Evolutionary conservation across 2,113 vertebrate genomes (phyloP), one percentile per base, ranked within the genome.

Genomic region (Redunca redunca): DNA sequence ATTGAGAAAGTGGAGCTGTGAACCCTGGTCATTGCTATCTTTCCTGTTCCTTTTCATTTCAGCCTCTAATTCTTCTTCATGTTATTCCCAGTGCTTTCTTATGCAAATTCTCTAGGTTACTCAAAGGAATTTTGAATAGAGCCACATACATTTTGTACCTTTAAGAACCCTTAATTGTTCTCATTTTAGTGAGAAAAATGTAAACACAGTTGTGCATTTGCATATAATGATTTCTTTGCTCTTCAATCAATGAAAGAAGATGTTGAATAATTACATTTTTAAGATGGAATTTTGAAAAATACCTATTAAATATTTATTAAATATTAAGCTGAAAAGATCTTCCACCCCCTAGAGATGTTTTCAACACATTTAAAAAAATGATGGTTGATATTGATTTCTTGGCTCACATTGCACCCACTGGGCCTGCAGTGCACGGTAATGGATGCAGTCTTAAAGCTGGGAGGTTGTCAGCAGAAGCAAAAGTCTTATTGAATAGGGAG

Each of bases 401-500:
- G 64, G 55, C 25, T 6, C 30, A 7, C 25, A 3, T n/a, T 40
- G 64, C 80, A 30, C 36, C 92, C 89, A 36, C 92, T 98, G 96
- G 67, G 90, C 92, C 2, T 2, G 78, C 28, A 64, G 26, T 53
- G 84, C 77, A 74, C 82, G 40, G 78, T 93, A 84, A 98, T 88
- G 95, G 98, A 89, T 95, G 28, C 91, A 95, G 50, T 83, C 6
- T 53, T 53, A 16, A 25, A 52, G 86, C 78, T 23, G n/a, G 94
- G 90, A 97, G 83, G 78, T 0, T 96, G 94, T 96, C 55, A 95
- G 93, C 0, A 0, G 62, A 85, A 96, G 95, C 91, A 74, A 57
- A 97, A 48, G 52, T 82, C 82, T 98, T 96, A 94, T 80, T 83
- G 96, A 94, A 87, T 58, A 89, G 48, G 67, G 53, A 97, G 28